These are phyloP conservation scores for Sitta carolinensis DNA, from an alignment of 2,797 vertebrate species.

Conservation along the genomic window DNA sequence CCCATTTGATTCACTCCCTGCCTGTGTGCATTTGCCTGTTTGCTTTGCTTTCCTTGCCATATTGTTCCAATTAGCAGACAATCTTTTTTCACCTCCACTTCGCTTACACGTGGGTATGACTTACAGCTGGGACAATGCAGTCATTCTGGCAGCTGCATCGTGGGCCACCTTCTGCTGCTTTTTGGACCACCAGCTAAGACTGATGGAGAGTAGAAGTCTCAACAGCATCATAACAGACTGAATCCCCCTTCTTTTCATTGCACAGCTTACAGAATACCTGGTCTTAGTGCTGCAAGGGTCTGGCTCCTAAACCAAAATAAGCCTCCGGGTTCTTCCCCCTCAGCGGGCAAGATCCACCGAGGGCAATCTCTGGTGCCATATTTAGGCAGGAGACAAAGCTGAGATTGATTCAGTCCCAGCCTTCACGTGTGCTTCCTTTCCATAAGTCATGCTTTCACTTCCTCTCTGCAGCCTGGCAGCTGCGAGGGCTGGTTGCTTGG, in stretches of 20 bases:
- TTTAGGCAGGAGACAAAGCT: slow-evolving; percentile 66
- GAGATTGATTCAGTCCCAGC: slow-evolving; percentile 78
- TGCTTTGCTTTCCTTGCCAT: slow-evolving; percentile 12
- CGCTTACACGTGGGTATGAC: background rate
- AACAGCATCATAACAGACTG: background rate
- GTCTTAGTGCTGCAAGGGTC: background rate
- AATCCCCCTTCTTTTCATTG: background rate
- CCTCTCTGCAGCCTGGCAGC: slow-evolving; percentile 77
- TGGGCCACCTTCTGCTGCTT: slow-evolving; percentile 28
- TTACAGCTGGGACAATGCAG: background rate
- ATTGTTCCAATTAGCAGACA: slow-evolving; percentile 38
- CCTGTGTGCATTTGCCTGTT: background rate
- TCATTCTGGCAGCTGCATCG: background rate
- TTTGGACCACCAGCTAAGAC: slow-evolving; percentile 33
- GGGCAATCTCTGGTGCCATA: background rate
- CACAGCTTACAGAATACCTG: background rate
- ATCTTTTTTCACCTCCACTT: slow-evolving; percentile 38
- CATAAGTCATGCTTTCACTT: slow-evolving; percentile 66
- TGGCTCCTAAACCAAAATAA: background rate
- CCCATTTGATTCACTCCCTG: background rate
- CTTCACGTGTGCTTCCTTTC: slow-evolving; percentile 72
- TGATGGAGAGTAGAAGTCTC: background rate
- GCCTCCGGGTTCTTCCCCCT: slow-evolving; percentile 1
- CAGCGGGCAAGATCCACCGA: background rate
- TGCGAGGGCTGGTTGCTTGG: slow-evolving; percentile 93